Conservation (phyloP, 2,888 invertebrate genomes). For the Dicranocentrus wangi region DNA sequence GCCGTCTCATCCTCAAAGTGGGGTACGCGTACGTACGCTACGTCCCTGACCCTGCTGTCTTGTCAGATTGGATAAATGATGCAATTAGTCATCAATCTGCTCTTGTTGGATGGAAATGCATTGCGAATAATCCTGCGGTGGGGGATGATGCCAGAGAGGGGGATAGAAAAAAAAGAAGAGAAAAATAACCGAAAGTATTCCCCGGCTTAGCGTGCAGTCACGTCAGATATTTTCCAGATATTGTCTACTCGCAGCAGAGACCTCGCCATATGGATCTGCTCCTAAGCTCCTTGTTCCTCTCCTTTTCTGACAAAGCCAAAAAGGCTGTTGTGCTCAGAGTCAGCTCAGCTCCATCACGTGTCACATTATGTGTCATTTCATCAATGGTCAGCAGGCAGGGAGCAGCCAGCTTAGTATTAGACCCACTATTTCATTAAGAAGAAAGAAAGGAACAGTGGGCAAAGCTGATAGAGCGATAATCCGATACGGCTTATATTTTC, state of each 20-base stretch:
- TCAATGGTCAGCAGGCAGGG: conserved; percentile 17
- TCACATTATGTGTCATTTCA: conserved; percentile 48
- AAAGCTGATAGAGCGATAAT: too few species aligned
- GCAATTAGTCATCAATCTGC: conserved; percentile 72
- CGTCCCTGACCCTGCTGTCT: conserved; percentile 63
- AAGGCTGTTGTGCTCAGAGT: conserved; percentile 22
- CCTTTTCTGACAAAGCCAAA: conserved; percentile 37
- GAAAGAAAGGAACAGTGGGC: conserved; percentile 10
- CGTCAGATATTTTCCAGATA: too few species aligned
- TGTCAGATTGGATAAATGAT: conserved; percentile 72
- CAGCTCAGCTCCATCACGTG: conserved; percentile 18
- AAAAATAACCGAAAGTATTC: too few species aligned
- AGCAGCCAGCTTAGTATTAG: too few species aligned
- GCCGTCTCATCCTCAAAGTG: too few species aligned
- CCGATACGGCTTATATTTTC: too few species aligned
- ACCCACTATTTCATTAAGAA: conserved; percentile 45
- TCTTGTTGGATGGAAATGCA: conserved; percentile 55
- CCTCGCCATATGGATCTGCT: conserved; percentile 50
- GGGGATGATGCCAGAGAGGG: conserved; percentile 31
- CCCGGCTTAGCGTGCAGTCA: too few species aligned
- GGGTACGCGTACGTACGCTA: too few species aligned
- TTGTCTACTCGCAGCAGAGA: neutral
- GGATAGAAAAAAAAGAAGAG: conserved; percentile 34
- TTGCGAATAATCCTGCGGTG: conserved; percentile 67
- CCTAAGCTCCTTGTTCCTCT: conserved; percentile 51